Conservation (phyloP, 2,113 vertebrate genomes). For the Syngnathus typhle region DNA sequence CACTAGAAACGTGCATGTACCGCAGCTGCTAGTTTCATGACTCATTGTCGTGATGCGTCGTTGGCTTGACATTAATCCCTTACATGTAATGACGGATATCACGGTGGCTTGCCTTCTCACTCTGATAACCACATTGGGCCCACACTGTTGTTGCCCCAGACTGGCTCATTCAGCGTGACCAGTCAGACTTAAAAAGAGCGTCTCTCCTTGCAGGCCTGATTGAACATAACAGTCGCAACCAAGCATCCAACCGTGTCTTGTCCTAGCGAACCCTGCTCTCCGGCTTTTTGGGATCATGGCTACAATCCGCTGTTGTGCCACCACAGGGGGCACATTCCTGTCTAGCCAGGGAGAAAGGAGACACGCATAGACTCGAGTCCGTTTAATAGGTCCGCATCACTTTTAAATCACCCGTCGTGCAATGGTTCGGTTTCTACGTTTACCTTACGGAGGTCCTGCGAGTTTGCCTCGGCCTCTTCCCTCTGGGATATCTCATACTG, state of each 20-base stretch:
- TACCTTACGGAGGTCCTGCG: slow-evolving; percentile 94
- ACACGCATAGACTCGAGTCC: neutral
- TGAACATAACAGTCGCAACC: slow-evolving; percentile 37
- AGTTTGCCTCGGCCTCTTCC: slow-evolving; percentile 85
- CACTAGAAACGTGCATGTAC: neutral
- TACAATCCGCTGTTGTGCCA: slow-evolving; percentile 49
- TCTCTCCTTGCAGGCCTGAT: slow-evolving; percentile 45
- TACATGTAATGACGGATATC: slow-evolving; percentile 28
- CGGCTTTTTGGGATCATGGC: slow-evolving; percentile 21
- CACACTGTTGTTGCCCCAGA: slow-evolving; percentile 28
- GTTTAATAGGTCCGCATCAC: too few species aligned
- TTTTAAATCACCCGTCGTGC: neutral
- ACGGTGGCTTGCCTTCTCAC: slow-evolving; percentile 52
- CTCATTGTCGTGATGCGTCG: neutral
- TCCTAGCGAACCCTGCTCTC: slow-evolving; percentile 29
- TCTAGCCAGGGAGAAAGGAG: slow-evolving; percentile 5
- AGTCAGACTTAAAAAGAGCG: slow-evolving; percentile 49
- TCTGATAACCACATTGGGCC: slow-evolving; percentile 57
- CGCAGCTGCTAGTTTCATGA: neutral
- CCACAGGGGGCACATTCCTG: slow-evolving; percentile 42
- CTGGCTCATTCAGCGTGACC: slow-evolving; percentile 48
- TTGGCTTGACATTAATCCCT: neutral
- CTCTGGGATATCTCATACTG: slow-evolving; percentile 87
- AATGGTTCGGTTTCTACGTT: slow-evolving; percentile 12
- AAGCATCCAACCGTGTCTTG: slow-evolving; percentile 32